Base-by-base conservation (phyloP, 2,113 vertebrate genomes). In the Pterocles orientalis region DNA sequence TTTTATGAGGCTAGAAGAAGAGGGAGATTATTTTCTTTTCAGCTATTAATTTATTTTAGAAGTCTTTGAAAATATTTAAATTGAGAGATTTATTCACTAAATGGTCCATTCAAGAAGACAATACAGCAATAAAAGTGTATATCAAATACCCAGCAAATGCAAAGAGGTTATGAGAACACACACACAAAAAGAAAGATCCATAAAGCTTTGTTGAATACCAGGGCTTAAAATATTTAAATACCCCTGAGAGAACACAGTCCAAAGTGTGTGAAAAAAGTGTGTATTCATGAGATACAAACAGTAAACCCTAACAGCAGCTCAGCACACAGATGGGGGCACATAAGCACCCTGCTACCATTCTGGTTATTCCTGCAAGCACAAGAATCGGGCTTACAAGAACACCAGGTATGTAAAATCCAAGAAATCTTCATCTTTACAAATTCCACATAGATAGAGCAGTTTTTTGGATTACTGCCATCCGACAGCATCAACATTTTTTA, bases 241-340 rank as follows among this genome's bases (percentile, higher is more conserved):
- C 18, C 11, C 33, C 57, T 28, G 28, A 92, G 43, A 69, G 54
- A 64, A 53, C 18, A 57, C 70, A 57, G 57, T 51, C 50, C 61
- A 68, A 69, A 70, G 16, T 39, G 13, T 18, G 29, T 72, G 43
- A 50, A 56, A 19, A 54, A 77, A 29, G 3, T 14, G 7, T 23
- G 29, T 57, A 71, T 79, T 28, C n/a, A 71, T 56, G 19, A 92
- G 50, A 36, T 77, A 54, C n/a, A 66, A 76, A n/a, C 13, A 28
- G 15, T 82, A 78, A 87, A 70, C 3, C 36, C 5, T 47, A 48
- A 66, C 23, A 66, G 7, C 6, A 64, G 2, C 21, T 85, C 17
- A 70, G 20, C 18, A 39, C 16, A 33, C 1, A 18, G 18, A 19
- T 0, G 2, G 14, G 33, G 31, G 12, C 14, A 48, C 7, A 31